Conservation (phyloP, 1,140 invertebrate genomes). For the Reticulitermes speratus region DNA sequence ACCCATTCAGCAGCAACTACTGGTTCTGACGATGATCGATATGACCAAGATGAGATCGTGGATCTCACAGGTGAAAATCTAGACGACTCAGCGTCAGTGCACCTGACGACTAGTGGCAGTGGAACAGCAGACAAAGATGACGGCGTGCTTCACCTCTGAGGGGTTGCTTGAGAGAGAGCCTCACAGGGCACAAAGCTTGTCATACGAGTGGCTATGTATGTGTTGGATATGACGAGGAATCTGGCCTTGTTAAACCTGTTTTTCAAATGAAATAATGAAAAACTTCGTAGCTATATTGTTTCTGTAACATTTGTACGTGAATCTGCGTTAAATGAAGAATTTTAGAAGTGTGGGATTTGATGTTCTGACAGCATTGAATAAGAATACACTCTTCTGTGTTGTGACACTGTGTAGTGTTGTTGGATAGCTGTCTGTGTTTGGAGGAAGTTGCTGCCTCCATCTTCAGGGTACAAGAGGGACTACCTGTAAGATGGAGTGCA, state of each 20-base stretch:
- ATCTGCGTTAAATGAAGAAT: neutral
- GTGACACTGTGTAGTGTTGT: too few relatives aligned
- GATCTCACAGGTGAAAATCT: slow-evolving; percentile 64
- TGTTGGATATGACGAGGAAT: neutral
- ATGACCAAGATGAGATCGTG: slow-evolving; percentile 64
- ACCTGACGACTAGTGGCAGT: slow-evolving; percentile 36
- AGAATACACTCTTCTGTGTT: too few relatives aligned
- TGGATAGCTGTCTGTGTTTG: too few relatives aligned
- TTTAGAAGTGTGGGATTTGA: too few relatives aligned
- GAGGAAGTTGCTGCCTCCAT: too few relatives aligned
- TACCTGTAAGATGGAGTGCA: too few relatives aligned
- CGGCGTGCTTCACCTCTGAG: slow-evolving; percentile 22
- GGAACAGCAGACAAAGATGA: slow-evolving; percentile 18
- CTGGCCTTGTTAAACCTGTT: neutral
- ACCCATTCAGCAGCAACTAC: slow-evolving; percentile 63
- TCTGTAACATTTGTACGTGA: neutral
- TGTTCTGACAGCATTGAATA: too few relatives aligned
- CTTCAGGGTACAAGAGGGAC: too few relatives aligned
- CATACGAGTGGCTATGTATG: too few relatives aligned
- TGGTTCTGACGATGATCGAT: slow-evolving; percentile 45
- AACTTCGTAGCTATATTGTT: neutral
- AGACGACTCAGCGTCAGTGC: slow-evolving; percentile 47
- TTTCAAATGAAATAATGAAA: neutral
- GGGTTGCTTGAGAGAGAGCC: neutral
- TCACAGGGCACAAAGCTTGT: neutral